Conservation (phyloP, 2,113 vertebrate genomes). For the Mirounga angustirostris region DNA sequence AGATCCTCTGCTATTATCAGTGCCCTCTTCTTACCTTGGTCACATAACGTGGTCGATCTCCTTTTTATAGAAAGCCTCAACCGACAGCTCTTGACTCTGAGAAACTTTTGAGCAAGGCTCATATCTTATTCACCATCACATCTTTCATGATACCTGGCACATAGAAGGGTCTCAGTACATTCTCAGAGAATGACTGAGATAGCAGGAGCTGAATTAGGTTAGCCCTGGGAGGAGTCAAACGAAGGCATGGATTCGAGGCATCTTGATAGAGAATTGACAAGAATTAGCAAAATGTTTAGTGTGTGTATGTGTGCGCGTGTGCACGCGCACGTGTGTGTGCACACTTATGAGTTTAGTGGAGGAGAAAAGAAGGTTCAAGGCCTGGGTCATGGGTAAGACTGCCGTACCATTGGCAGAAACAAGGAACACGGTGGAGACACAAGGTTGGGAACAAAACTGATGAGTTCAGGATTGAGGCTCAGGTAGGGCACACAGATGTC, state of each 20-base stretch:
- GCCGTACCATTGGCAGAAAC: background rate
- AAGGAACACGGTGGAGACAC: background rate
- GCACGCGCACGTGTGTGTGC: too few relatives aligned
- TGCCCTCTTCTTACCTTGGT: background rate
- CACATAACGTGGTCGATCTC: too few relatives aligned
- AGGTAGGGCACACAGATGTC: background rate
- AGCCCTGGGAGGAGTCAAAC: background rate
- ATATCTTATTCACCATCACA: background rate
- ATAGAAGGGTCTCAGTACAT: background rate
- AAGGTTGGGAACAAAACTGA: background rate
- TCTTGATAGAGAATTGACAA: background rate
- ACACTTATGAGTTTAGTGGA: background rate
- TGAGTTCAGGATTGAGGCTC: background rate
- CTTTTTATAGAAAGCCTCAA: background rate
- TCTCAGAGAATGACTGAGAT: background rate
- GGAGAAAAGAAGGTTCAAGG: background rate
- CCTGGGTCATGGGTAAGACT: background rate
- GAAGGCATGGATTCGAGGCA: background rate
- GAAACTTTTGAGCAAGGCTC: background rate
- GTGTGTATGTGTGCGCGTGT: background rate
- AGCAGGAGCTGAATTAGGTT: conserved; percentile 4
- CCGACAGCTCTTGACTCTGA: background rate
- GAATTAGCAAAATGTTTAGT: background rate
- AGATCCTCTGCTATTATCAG: background rate
- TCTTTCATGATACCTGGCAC: background rate